Evolutionary conservation across 2,797 vertebrate species (phyloP), one percentile per base, ranked within the genome.

Genomic region (Cyprinodon diabolis): DNA sequence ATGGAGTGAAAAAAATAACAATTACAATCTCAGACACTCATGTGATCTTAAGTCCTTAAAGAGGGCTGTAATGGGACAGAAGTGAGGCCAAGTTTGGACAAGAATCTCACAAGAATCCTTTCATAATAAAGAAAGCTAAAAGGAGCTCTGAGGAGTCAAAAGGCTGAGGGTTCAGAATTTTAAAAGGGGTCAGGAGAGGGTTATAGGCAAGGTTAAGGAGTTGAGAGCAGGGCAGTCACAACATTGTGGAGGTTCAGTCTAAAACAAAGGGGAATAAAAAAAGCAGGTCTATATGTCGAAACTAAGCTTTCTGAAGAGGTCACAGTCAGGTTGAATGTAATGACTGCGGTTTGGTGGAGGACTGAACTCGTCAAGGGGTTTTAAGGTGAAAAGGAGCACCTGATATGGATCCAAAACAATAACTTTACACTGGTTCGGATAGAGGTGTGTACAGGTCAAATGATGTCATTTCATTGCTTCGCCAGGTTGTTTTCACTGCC

Each of bases 91-190:
- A 66, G 78, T 86, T 91, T 87, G 81, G 84, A 90, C 81, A 85
- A 52, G 81, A 21, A 76, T 77, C 79, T 89, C 76, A 79, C 70
- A 79, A 68, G 77, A 51, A 66, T 65, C 55, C 74, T 85, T 91
- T 89, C 57, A 89, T 63, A 84, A 76, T 84, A 66, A 89, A 84
- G 75, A 87, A 43, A 81, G 81, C 80, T 86, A 52, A 79, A 88
- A 87, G 75, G 65, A 81, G 71, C 74, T 84, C 72, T 35, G 47
- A 74, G 71, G 74, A 88, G 75, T 79, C 67, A 76, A 71, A 52
- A 57, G 82, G 73, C 76, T 85, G 45, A 84, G 67, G 74, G 74
- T 80, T 86, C 57, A 82, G 73, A 73, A 66, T 69, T 83, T 83
- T 80, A 81, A 88, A 84, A 77, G 72, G 78, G 84, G 85, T 90